phyloP scores from a whole-genome alignment of 1,140 invertebrate genomes.

The Bicyclus anynana region DNA sequence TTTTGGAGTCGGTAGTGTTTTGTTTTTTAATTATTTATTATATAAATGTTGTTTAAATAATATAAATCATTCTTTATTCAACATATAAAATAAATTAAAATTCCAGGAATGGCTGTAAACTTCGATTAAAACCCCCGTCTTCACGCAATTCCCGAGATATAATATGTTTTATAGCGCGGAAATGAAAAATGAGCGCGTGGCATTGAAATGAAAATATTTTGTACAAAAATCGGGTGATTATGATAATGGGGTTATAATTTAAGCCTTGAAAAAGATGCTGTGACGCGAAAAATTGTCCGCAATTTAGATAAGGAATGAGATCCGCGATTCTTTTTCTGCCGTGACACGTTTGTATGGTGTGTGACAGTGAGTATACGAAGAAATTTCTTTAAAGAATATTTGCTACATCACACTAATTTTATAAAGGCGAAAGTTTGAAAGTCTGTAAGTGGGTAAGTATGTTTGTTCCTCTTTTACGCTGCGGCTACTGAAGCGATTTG shows the following conservation, averaged over 20 bases:
- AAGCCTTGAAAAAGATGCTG: slow-evolving; percentile 5
- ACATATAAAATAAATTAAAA: too few species aligned
- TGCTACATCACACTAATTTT: too few species aligned
- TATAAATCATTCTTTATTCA: too few species aligned
- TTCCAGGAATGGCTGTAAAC: not conserved
- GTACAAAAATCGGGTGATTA: slow-evolving; percentile 4
- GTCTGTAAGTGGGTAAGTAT: too few species aligned
- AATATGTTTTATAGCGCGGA: slow-evolving; percentile 8
- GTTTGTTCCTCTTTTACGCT: too few species aligned
- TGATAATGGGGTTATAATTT: slow-evolving; percentile 9
- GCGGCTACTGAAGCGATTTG: too few species aligned
- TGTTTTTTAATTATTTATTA: too few species aligned
- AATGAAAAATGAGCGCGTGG: slow-evolving; percentile 8
- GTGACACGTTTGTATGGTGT: not conserved
- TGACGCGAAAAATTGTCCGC: slow-evolving; percentile 6
- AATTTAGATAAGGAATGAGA: slow-evolving; percentile 4
- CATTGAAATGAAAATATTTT: slow-evolving; percentile 9
- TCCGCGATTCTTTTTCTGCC: not conserved
- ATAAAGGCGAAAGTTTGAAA: too few species aligned
- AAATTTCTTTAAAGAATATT: too few species aligned
- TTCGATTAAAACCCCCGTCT: not conserved
- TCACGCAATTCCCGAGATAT: not conserved
- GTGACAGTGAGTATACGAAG: not conserved
- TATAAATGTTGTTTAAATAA: too few species aligned
- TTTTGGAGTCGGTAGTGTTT: too few species aligned